Evolutionary conservation across 2,888 invertebrate genomes (phyloP).

Genomic region (Microplitis deprimator): DNA sequence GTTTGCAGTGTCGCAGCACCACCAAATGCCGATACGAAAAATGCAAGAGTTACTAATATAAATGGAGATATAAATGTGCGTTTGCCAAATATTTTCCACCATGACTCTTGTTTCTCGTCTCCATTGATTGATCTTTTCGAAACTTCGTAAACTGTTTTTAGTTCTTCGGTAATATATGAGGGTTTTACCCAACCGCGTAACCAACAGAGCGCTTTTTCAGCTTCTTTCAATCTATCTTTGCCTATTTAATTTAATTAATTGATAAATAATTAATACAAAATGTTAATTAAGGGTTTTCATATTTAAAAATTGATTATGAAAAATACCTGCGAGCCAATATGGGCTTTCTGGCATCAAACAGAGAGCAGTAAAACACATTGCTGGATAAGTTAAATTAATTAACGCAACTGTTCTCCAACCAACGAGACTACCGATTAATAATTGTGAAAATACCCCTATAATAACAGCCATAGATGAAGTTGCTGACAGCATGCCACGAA

Average conservation of each 20-base stretch:
- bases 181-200: constrained; percentile 83
- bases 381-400: constrained; percentile 78
- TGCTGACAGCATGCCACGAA: constrained; percentile 82
- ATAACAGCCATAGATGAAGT: constrained; percentile 84
- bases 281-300: neutral
- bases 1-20: constrained; percentile 84
- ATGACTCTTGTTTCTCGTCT: constrained; percentile 48
- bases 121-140: constrained; percentile 60
- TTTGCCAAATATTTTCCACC: constrained; percentile 73
- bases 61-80: constrained; percentile 81
- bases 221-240: constrained; percentile 78
- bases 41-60: constrained; percentile 77
- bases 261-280: neutral
- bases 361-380: constrained; percentile 77
- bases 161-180: constrained; percentile 76
- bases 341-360: constrained; percentile 87
- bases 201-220: constrained; percentile 82
- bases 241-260: constrained; percentile 52
- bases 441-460: constrained; percentile 82
- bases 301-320: too few species aligned
- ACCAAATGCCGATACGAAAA: constrained; percentile 83
- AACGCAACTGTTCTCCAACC: constrained; percentile 82
- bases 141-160: constrained; percentile 73
- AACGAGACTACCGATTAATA: constrained; percentile 80
- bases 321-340: constrained; percentile 81